Evolutionary conservation across 2,797 vertebrate genomes (phyloP), one percentile per base, ranked within the genome.

Genomic region (Parotocinclus haroldoi): DNA sequence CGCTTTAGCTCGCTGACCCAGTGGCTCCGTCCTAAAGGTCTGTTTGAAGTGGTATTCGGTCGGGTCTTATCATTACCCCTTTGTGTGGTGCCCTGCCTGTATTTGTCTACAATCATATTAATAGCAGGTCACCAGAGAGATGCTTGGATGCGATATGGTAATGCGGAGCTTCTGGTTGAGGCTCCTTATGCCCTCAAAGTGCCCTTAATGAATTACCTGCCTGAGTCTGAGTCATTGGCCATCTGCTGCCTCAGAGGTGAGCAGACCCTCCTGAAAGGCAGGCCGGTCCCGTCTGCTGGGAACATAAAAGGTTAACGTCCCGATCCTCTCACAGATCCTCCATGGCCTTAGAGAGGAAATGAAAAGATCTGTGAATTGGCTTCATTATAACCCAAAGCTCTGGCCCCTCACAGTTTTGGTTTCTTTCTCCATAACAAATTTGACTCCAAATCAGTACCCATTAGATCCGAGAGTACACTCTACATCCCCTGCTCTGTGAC

Each of bases 171-270:
- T 61, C 49, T 69, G 65, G 46, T 66, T 48, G 66, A 75, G 60
- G 50, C 27, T 19, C 14, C 16, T 3, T 44, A 54, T 38, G 52
- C 44, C 55, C 65, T 60, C 44, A 69, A 65, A 69, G 56, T 36
- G 66, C 68, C 54, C 65, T 63, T 63, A 72, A 72, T 69, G 62
- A 77, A 72, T 77, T 69, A 66, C 68, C 64, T 71, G 59, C 48
- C 58, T 50, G 59, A 7, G 51, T 14, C 27, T 17, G 39, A 69
- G 62, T 60, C 69, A 52, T 8, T 19, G 63, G 45, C 62, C 63
- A 63, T 77, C 50, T 69, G 49, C 39, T 72, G 11, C 37, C 63
- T 60, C 38, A 9, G 63, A 70, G 66, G 69, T 72, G 58, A 68
- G 63, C 55, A 6, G 45, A n/a, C 18, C n/a, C n/a, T 71, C n/a